Evolutionary conservation across 2,888 invertebrate species (phyloP).

Genomic region (Drosophila cognata): DNA sequence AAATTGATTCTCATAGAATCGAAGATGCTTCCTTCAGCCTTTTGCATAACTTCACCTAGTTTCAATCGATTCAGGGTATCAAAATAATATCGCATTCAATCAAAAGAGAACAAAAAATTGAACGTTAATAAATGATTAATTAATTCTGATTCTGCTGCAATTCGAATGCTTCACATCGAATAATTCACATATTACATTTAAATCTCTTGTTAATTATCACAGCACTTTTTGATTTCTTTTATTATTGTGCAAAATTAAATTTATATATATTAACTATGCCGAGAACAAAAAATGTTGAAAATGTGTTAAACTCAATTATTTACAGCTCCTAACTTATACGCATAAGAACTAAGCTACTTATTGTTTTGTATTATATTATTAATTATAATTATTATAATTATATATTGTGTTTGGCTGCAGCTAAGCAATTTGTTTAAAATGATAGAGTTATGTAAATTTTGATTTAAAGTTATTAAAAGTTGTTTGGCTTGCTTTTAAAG

Average conservation of each 20-base stretch:
- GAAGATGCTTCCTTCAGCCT: not conserved
- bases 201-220: conserved; percentile 75
- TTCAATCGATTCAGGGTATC: not conserved
- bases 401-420: conserved; percentile 20
- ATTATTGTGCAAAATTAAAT: conserved; percentile 78
- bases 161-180: conserved; percentile 36
- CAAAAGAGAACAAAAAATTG: not conserved
- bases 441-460: conserved; percentile 18
- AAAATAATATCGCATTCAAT: not conserved
- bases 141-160: conserved; percentile 38
- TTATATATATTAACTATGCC: not conserved
- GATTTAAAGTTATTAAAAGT: conserved; percentile 32
- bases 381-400: conserved; percentile 17
- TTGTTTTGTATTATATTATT: conserved; percentile 23
- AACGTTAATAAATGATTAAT: conserved; percentile 6
- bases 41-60: not conserved
- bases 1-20: not conserved
- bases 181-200: conserved; percentile 39
- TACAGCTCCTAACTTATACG: conserved; percentile 41
- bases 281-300: conserved; percentile 36
- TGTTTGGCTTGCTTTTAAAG: conserved; percentile 54
- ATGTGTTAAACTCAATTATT: conserved; percentile 43
- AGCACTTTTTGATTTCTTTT: conserved; percentile 79
- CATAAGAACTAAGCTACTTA: conserved; percentile 43
- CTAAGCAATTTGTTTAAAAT: conserved; percentile 33